Base-by-base conservation (phyloP, 2,888 invertebrate genomes). In the Auanema sp. region DNA sequence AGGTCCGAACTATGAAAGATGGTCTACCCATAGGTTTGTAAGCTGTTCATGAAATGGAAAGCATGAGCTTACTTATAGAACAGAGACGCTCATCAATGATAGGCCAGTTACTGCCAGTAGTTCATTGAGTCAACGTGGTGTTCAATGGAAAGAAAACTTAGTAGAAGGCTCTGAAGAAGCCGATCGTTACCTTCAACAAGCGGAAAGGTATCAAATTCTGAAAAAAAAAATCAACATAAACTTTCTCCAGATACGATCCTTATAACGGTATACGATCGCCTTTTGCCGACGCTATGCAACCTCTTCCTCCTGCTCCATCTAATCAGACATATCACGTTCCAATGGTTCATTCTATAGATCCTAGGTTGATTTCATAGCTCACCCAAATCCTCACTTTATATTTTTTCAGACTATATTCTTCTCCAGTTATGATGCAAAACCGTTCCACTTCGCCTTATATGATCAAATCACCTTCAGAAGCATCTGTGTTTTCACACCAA, bases 71-170 rank as follows among this genome's bases (percentile, higher is more conserved):
- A 4, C 24, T 60, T 60, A 21, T 44, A 62, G 62, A 41, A 58
- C 52, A 18, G 63, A 63, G 53, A 63, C 63, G 3, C 24, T 63
- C 43, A 63, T 63, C 33, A 63, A 58, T 23, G 63, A 63, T 40
- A 14, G 63, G 12, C 63, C 63, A 10, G 63, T 63, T 11, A 23
- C 24, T 11, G 56, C 41, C 12, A 1, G 40, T 41, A 41, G 41
- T 16, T 33, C 33, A 33, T 33, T 33, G 33, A 33, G 33, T 8
- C 33, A 33, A 8, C 66, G 64, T 14, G 66, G 60, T 16, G 72
- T 72, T 11, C 69, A 72, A 51, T 72, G 69, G 69, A 70, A 72
- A 44, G 72, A 72, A 43, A 49, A 68, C 24, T 40, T 72, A 24
- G 62, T 70, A 5, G 72, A 72, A 43, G 60, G 23, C 6, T 21